Evolutionary conservation across 2,113 vertebrate genomes (phyloP), one percentile per base, ranked within the genome.

Genomic region (Dicrurus megarhynchus): DNA sequence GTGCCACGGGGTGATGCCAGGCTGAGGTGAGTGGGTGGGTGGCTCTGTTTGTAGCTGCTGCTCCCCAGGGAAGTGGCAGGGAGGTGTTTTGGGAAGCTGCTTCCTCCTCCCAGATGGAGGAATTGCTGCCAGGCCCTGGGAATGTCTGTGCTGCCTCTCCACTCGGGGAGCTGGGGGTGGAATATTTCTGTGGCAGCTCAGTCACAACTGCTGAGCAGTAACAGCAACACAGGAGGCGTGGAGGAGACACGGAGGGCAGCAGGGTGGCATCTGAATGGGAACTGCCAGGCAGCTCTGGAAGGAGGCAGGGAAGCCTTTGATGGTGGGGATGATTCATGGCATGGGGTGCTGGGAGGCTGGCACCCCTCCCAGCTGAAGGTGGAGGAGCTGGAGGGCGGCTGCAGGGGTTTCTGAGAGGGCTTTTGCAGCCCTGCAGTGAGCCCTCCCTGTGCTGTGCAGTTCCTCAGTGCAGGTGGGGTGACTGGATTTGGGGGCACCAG

Each of bases 161-260:
- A 13, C 53, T 35, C 65, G 0, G 39, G 50, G 84, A 90, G 35
- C 78, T 80, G 96, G 73, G 88, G 95, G 96, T 92, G 96, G 96
- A 96, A 96, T 90, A 9, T 96, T 92, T 91, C 88, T 78, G 76
- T 78, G 82, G 85, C 50, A 86, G 87, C 88, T 95, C 87, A 94
- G 90, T 53, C 95, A 83, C 87, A 96, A 28, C 75, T 89, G 92
- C 87, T 86, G 93, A 93, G 75, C 21, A 5, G 61, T 13, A 73
- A 6, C 85, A 84, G 4, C 85, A 93, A 33, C 93, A 93, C 52
- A n/a, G 88, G 85, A 81, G 93, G 79, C 1, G 79, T 60, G 70
- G 46, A 50, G 75, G 68, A 57, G 44, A 1, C 3, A 57, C 28
- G 23, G 39, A 28, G 82, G 79, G 68, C 85, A 79, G 10, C 41